These are phyloP conservation scores for Drosophila hawaiiensis DNA, from an alignment of 2,888 invertebrate species.

Conservation along the genomic window DNA sequence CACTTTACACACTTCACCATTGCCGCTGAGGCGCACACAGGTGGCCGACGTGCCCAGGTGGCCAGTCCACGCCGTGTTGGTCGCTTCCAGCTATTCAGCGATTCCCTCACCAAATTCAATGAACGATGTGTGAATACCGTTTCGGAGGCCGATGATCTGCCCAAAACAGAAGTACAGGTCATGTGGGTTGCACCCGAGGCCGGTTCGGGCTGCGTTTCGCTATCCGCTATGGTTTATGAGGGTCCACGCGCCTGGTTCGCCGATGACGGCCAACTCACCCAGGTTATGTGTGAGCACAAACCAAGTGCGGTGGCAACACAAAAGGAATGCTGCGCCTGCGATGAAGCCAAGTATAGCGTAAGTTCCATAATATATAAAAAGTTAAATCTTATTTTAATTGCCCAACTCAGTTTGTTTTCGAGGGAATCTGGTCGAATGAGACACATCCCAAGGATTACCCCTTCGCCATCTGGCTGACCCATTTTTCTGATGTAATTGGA, in stretches of 20 bases:
- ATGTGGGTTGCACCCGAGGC: slow-evolving; percentile 96
- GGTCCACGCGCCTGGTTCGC: slow-evolving; percentile 93
- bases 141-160: slow-evolving; percentile 91
- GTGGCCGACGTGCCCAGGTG: slow-evolving; percentile 77
- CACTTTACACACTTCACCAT: slow-evolving; percentile 93
- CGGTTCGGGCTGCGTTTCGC: slow-evolving; percentile 94
- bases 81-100: slow-evolving; percentile 89
- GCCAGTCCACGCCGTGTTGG: slow-evolving; percentile 88
- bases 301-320: slow-evolving; percentile 86
- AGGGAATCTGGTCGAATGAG: slow-evolving; percentile 97
- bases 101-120: slow-evolving; percentile 88
- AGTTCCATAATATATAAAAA: slow-evolving; percentile 43
- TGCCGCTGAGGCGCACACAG: slow-evolving; percentile 87
- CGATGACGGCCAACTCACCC: slow-evolving; percentile 93
- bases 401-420: slow-evolving; percentile 89
- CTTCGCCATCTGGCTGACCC: slow-evolving; percentile 94
- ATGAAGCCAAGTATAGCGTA: slow-evolving; percentile 97
- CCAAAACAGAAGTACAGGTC: slow-evolving; percentile 94
- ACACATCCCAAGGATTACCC: slow-evolving; percentile 99
- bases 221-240: slow-evolving; percentile 96
- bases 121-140: slow-evolving; percentile 94
- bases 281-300: slow-evolving; percentile 92
- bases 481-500: slow-evolving; percentile 98
- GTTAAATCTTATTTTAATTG: neutral
- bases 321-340: slow-evolving; percentile 95